phyloP scores from a whole-genome alignment of 2,888 invertebrate species.

The Dione vanillae region DNA sequence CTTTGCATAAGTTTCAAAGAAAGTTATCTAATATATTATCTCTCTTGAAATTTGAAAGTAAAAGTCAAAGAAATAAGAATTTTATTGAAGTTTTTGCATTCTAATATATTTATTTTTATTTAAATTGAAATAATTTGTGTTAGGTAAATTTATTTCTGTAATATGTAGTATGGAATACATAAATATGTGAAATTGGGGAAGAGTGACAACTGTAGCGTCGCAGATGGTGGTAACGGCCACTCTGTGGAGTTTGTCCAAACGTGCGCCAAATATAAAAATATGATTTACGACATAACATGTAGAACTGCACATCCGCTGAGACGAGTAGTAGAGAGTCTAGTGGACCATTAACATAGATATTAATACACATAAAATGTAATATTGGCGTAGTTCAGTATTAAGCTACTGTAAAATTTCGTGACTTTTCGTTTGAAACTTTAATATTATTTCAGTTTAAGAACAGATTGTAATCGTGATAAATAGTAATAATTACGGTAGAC shows the following conservation, averaged over 20 bases:
- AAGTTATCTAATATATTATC: conserved; percentile 41
- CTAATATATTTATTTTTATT: conserved; percentile 23
- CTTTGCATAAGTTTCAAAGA: conserved; percentile 41
- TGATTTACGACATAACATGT: conserved; percentile 68
- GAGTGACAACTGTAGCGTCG: conserved; percentile 74
- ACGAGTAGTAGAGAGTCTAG: conserved; percentile 58
- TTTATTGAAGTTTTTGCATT: conserved; percentile 38
- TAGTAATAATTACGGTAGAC: too few species aligned
- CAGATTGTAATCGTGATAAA: too few species aligned
- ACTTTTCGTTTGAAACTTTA: not conserved
- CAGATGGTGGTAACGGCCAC: conserved; percentile 79
- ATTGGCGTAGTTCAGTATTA: not conserved
- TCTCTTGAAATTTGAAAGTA: conserved; percentile 39
- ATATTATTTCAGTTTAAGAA: not conserved
- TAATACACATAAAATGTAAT: conserved; percentile 42
- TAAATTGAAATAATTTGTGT: not conserved
- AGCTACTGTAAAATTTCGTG: not conserved
- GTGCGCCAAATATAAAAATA: conserved; percentile 77
- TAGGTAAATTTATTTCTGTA: not conserved
- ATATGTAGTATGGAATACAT: not conserved
- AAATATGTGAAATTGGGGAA: conserved; percentile 64
- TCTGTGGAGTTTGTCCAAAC: conserved; percentile 59
- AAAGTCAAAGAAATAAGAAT: conserved; percentile 36
- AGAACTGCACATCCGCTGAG: conserved; percentile 64
- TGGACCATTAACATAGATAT: conserved; percentile 60